phyloP scores from a whole-genome alignment of 2,113 vertebrate genomes.

The Megaceryle torquata region DNA sequence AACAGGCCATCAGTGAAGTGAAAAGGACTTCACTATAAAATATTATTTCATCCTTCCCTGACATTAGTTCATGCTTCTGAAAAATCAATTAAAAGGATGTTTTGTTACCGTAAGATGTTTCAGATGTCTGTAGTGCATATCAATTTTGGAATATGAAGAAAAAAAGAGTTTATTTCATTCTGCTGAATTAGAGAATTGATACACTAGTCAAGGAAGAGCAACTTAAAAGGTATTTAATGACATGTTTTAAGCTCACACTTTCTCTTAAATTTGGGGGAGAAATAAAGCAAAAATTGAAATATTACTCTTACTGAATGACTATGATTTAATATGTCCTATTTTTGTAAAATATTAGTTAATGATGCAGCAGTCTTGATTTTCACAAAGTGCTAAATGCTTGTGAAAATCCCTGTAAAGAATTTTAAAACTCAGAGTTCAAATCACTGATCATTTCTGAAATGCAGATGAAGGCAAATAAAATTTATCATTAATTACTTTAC shows the following conservation, averaged over 20 bases:
- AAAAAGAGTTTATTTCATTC: neutral
- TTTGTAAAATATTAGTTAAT: neutral
- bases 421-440: neutral
- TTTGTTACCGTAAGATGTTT: conserved; percentile 29
- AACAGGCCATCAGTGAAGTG: neutral
- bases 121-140: neutral
- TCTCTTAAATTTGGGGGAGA: neutral
- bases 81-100: conserved; percentile 32
- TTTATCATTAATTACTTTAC: neutral
- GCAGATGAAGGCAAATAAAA: neutral
- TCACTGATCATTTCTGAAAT: neutral
- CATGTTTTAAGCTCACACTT: neutral
- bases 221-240: neutral
- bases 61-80: conserved; percentile 15
- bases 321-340: neutral
- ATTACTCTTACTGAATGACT: neutral
- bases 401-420: neutral
- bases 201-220: neutral
- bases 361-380: neutral
- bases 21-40: conserved; percentile 19
- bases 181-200: neutral
- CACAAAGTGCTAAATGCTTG: neutral
- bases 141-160: neutral
- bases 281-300: neutral
- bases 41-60: conserved; percentile 26